Evolutionary conservation across 1,140 invertebrate genomes (phyloP).

Genomic region (Rhopalosiphum padi): DNA sequence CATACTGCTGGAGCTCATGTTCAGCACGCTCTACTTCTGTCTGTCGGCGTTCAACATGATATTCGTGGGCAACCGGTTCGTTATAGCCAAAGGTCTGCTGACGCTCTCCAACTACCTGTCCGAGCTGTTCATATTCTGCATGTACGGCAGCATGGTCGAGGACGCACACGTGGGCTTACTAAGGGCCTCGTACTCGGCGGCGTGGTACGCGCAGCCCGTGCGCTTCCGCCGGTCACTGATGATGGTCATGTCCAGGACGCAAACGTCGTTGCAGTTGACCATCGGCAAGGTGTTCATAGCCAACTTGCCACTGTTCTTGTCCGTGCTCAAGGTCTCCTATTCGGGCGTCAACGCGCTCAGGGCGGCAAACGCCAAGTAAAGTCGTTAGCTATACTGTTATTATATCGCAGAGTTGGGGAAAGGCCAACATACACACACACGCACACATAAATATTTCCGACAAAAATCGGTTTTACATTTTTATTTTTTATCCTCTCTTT

Average conservation of each 20-base stretch:
- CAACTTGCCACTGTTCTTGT: neutral
- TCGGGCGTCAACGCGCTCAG: constrained; percentile 18
- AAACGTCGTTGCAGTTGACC: neutral
- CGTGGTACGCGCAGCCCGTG: neutral
- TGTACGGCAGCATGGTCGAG: constrained; percentile 36
- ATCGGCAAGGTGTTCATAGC: constrained; percentile 37
- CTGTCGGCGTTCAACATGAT: constrained; percentile 30
- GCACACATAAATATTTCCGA: neutral
- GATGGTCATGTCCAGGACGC: constrained; percentile 31
- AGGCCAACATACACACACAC: no score
- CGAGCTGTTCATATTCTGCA: constrained; percentile 28
- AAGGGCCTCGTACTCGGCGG: neutral
- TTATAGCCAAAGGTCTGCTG: constrained; percentile 6
- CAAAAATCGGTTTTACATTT: neutral
- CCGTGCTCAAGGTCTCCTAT: constrained; percentile 20
- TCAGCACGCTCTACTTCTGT: constrained; percentile 23
- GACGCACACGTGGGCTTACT: neutral
- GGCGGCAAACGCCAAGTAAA: neutral
- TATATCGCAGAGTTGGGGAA: no score
- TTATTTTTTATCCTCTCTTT: neutral
- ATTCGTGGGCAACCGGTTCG: constrained; percentile 24
- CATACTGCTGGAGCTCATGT: constrained; percentile 9
- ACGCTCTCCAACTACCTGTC: constrained; percentile 4
- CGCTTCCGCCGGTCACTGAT: neutral
- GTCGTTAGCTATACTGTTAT: neutral